Evolutionary conservation across 2,888 invertebrate species (phyloP).

Genomic region (Rhingia rostrata): DNA sequence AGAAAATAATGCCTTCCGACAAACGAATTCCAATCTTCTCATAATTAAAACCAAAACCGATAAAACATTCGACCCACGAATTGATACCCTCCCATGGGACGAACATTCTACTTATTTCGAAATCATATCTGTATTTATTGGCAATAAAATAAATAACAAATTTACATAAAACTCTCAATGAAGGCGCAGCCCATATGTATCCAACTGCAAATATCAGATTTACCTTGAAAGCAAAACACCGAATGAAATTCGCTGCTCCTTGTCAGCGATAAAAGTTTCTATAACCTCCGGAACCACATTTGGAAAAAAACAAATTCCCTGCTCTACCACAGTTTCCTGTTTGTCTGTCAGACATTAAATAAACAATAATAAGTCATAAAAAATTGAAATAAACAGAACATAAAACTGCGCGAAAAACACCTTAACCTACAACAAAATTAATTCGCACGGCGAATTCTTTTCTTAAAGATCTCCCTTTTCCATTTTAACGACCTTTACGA

Average conservation of each 20-base stretch:
- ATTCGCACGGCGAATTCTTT: constrained; percentile 64
- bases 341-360: constrained; percentile 41
- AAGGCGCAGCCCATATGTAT: constrained; percentile 32
- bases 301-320: constrained; percentile 1
- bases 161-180: constrained; percentile 43
- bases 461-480: constrained; percentile 21
- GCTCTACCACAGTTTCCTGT: constrained; percentile 11
- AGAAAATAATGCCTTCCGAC: not conserved
- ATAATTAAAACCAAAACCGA: constrained; percentile 29
- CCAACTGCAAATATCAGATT: constrained; percentile 45
- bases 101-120: constrained; percentile 20
- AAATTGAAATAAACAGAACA: constrained; percentile 65
- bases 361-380: constrained; percentile 45
- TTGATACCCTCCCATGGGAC: constrained; percentile 47
- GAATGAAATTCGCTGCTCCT: constrained; percentile 51
- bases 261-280: constrained; percentile 51
- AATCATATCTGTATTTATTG: constrained; percentile 64
- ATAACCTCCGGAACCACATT: constrained; percentile 29
- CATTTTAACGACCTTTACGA: constrained; percentile 58
- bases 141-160: constrained; percentile 64
- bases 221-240: constrained; percentile 47
- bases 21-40: constrained; percentile 37
- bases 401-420: constrained; percentile 66
- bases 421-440: constrained; percentile 54
- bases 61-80: constrained; percentile 55